Conservation (phyloP, 2,888 invertebrate species). For the Drosophila pseudotakahashii region DNA sequence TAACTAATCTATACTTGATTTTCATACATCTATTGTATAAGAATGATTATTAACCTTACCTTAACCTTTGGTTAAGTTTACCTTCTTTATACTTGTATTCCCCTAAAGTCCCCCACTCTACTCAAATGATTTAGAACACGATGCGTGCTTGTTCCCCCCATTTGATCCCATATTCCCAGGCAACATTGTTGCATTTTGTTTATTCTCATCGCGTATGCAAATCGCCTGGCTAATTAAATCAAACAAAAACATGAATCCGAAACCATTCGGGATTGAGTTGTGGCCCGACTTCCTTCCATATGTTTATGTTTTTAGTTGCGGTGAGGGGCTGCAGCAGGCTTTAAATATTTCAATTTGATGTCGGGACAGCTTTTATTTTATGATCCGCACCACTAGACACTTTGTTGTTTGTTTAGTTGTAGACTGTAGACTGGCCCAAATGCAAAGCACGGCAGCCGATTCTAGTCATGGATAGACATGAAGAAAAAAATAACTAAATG, state of each 20-base stretch:
- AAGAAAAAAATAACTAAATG: background rate
- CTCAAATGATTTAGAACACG: background rate
- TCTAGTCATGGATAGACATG: background rate
- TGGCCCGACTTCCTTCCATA: slow-evolving; percentile 27
- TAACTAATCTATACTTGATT: too few species aligned
- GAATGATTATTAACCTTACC: too few species aligned
- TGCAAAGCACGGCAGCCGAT: slow-evolving; percentile 33
- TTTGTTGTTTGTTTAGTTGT: slow-evolving; percentile 27
- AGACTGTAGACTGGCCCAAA: slow-evolving; percentile 28
- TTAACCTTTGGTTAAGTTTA: too few species aligned
- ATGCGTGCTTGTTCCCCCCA: slow-evolving; percentile 4
- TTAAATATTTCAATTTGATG: slow-evolving; percentile 24
- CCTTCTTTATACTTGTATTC: too few species aligned
- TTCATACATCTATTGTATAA: too few species aligned
- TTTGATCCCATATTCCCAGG: slow-evolving; percentile 14
- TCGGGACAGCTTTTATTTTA: slow-evolving; percentile 13
- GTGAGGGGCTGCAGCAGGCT: background rate
- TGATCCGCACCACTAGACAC: slow-evolving; percentile 24
- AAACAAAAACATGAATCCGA: slow-evolving; percentile 29
- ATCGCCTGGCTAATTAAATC: slow-evolving; percentile 31
- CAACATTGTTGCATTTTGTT: slow-evolving; percentile 31
- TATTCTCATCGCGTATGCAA: slow-evolving; percentile 32
- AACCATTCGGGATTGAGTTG: slow-evolving; percentile 27
- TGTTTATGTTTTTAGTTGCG: slow-evolving; percentile 2
- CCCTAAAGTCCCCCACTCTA: background rate